Evolutionary conservation across 2,888 invertebrate genomes (phyloP), one percentile per base, ranked within the genome.

Genomic region (Orthosia incerta): DNA sequence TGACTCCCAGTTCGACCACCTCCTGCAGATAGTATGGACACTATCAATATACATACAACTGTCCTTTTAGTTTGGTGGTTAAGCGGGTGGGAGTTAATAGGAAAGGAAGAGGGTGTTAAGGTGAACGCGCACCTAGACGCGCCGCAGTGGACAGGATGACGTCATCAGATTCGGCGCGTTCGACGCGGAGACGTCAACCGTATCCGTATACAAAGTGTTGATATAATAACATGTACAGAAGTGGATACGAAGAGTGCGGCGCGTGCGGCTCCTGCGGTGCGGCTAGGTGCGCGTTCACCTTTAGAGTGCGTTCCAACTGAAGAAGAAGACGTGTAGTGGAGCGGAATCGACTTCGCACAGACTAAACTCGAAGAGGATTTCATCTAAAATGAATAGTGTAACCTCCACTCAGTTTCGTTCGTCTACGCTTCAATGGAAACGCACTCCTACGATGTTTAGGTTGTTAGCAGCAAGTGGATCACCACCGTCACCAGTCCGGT

Each of bases 1-100:
- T 88, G 74, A 89, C 91, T 69, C 95, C 94, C 63, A 94, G 82
- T 70, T 95, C 95, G 7, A 94, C 93, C 60, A 94, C 93, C 89
- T 96, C 96, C 95, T 92, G 88, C 0, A 66, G n/a, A 62, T 67
- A 71, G 26, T 46, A 80, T 0, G 65, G 80, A 67, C 70, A 55
- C 74, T 79, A 66, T 74, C 16, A 80, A 68, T 62, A 73, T 80
- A 83, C 71, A 76, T 82, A 82, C 71, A 82, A 79, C 82, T 63
- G 82, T 77, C 39, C 59, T 82, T 82, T 60, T 7, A 77, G 2
- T 31, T 13, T 12, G 3, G 46, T 31, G 39, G n/a, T 76, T 23
- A 61, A 57, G 61, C 61, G 4, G 55, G 13, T 16, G n/a, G 64
- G 39, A 7, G 39, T 23, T 48, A 15, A 13, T 4, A 23, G 3